Evolutionary conservation across 37 sponge, comb jelly and placozoan genomes (phyloP).

Genomic region (Cladorhizidae sp.): DNA sequence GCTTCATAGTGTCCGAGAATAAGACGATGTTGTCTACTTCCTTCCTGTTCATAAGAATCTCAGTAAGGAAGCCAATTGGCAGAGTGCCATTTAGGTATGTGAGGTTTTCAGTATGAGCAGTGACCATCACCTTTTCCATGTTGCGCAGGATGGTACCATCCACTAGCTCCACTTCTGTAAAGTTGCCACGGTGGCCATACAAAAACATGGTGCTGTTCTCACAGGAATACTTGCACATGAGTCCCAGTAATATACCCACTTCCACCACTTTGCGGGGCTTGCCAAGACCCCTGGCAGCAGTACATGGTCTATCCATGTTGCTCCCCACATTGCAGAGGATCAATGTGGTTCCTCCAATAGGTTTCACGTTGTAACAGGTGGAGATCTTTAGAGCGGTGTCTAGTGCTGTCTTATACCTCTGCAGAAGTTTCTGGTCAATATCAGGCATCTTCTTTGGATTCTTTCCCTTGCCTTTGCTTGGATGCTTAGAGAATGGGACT

Average conservation of each 20-base stretch:
- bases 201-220: slow-evolving; percentile 84
- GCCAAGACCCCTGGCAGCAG: slow-evolving; percentile 88
- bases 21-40: slow-evolving; percentile 86
- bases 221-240: slow-evolving; percentile 97
- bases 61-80: slow-evolving; percentile 40
- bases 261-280: slow-evolving; percentile 85
- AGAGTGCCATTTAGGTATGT: slow-evolving; percentile 25
- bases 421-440: slow-evolving; percentile 55
- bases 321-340: slow-evolving; percentile 87
- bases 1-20: slow-evolving; percentile 62
- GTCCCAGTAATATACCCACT: slow-evolving; percentile 87
- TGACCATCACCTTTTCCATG: slow-evolving; percentile 46
- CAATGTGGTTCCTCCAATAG: slow-evolving; percentile 89
- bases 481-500: neutral
- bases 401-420: slow-evolving; percentile 78
- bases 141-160: slow-evolving; percentile 89
- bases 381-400: slow-evolving; percentile 94
- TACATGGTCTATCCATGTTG: slow-evolving; percentile 84
- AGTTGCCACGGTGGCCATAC: slow-evolving; percentile 52
- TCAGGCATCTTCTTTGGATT: slow-evolving; percentile 26
- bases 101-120: slow-evolving; percentile 13
- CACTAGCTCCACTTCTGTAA: slow-evolving; percentile 58
- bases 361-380: slow-evolving; percentile 94
- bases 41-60: slow-evolving; percentile 39
- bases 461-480: slow-evolving; percentile 24